Conservation (phyloP, 2,113 vertebrate species). For the Serinus canaria region DNA sequence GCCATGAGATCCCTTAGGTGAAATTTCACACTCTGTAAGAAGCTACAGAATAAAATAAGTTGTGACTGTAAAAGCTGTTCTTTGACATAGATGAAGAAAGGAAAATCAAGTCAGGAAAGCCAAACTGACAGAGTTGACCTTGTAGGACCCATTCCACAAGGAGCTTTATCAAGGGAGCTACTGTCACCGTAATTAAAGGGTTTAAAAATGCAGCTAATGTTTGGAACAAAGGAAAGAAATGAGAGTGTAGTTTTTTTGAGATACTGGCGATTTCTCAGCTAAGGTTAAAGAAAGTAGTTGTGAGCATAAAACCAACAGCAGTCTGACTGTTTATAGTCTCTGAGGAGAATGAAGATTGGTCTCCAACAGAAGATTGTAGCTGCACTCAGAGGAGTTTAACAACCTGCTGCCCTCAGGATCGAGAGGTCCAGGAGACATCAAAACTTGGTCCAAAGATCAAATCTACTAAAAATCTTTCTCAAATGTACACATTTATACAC, state of each 20-base stretch:
- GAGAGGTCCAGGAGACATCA: not conserved
- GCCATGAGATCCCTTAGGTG: not conserved
- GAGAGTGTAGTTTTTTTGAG: not conserved
- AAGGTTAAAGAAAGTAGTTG: not conserved
- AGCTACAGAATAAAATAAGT: not conserved
- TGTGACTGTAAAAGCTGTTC: not conserved
- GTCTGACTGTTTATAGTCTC: not conserved
- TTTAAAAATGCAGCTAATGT: not conserved
- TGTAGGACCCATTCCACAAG: not conserved
- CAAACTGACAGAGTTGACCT: not conserved
- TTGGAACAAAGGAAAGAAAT: not conserved
- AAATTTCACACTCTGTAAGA: not conserved
- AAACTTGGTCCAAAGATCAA: not conserved
- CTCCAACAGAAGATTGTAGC: not conserved
- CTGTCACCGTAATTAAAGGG: rapidly evolving
- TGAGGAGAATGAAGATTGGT: not conserved
- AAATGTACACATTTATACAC: not conserved
- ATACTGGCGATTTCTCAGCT: not conserved
- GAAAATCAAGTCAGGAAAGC: not conserved
- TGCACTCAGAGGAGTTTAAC: not conserved
- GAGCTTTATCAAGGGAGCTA: not conserved
- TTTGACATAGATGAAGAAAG: not conserved
- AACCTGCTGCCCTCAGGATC: not conserved
- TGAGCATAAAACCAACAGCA: not conserved
- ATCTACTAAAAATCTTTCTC: not conserved